Percentiles rank a stretch among this genome's conserved stretches.
phyloP scores from a whole-genome alignment of 1,140 invertebrate genomes.

The Zaprionus vittiger region DNA sequence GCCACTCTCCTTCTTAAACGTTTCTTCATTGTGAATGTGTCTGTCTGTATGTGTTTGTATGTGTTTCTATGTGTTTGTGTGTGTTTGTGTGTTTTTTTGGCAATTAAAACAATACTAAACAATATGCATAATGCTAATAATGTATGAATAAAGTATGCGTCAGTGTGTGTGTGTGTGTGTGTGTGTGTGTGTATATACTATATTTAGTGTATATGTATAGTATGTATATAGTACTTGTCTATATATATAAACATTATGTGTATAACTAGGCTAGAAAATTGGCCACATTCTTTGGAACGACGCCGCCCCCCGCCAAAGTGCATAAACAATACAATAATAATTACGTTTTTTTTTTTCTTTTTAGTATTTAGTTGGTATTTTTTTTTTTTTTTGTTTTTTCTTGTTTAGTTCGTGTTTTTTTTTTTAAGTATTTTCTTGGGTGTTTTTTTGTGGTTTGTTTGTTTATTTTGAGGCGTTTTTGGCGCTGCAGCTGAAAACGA shows the following conservation, averaged over 20 bases:
- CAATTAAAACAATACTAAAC: slow-evolving; percentile 36
- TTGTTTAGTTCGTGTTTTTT: not conserved
- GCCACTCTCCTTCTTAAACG: slow-evolving; percentile 12
- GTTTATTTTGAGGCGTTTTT: slow-evolving; percentile 29
- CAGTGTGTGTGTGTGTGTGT: slow-evolving; percentile 6
- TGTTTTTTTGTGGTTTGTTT: slow-evolving; percentile 16
- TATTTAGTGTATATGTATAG: slow-evolving; percentile 19
- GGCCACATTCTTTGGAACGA: slow-evolving; percentile 50
- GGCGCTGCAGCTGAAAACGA: slow-evolving; percentile 45
- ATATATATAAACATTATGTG: slow-evolving; percentile 4
- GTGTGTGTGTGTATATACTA: slow-evolving; percentile 11
- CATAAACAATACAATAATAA: slow-evolving; percentile 55
- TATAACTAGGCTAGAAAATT: slow-evolving; percentile 40
- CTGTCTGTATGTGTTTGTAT: slow-evolving; percentile 10
- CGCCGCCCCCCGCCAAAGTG: slow-evolving; percentile 39
- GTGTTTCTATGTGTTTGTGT: slow-evolving; percentile 4
- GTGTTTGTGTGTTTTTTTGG: slow-evolving; percentile 23
- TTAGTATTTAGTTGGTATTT: slow-evolving; percentile 30
- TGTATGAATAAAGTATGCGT: slow-evolving; percentile 21
- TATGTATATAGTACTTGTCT: slow-evolving; percentile 13
- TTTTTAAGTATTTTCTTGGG: not conserved
- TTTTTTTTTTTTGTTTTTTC: slow-evolving; percentile 2
- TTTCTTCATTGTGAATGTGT: not conserved
- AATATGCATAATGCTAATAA: slow-evolving; percentile 27
- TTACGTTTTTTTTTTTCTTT: slow-evolving; percentile 11